Evolutionary conservation across 2,797 vertebrate species (phyloP).

Genomic region (Liasis olivaceus): DNA sequence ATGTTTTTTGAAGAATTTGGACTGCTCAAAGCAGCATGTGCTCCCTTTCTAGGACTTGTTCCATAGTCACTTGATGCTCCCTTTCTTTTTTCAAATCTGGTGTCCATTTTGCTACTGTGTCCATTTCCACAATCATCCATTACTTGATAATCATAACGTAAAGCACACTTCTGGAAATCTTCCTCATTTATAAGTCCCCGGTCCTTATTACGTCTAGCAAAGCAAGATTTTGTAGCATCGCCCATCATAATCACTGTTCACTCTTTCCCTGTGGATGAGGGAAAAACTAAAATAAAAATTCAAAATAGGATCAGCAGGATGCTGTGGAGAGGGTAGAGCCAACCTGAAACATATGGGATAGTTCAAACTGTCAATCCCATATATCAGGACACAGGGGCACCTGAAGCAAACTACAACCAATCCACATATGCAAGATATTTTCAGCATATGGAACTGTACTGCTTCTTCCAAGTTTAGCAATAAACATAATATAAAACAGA

Average conservation of each 20-base stretch:
- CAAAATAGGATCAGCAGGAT: neutral
- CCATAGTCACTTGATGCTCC: constrained; percentile 69
- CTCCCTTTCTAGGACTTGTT: constrained; percentile 79
- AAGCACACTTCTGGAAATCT: constrained; percentile 74
- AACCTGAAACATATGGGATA: neutral
- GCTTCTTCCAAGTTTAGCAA: neutral
- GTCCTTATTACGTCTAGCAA: constrained; percentile 77
- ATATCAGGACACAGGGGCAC: neutral
- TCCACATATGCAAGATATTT: neutral
- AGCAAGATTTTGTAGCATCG: constrained; percentile 78
- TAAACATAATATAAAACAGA: neutral
- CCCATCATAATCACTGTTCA: constrained; percentile 74
- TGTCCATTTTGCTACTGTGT: constrained; percentile 77
- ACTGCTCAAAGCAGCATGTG: constrained; percentile 70
- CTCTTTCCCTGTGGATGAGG: neutral
- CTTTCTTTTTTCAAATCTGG: constrained; percentile 75
- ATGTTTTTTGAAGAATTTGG: constrained; percentile 75
- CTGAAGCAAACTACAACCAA: neutral
- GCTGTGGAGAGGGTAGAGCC: neutral
- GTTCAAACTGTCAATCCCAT: neutral
- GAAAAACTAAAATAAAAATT: neutral
- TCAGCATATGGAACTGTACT: neutral
- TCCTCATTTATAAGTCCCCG: constrained; percentile 71
- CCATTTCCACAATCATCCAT: constrained; percentile 76
- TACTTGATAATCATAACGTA: constrained; percentile 61